A percentile compares a stretch with the other conserved stretches of the same genome.
Evolutionary conservation across 1,140 invertebrate genomes (phyloP).

Genomic region (Caenorhabditis tropicalis): DNA sequence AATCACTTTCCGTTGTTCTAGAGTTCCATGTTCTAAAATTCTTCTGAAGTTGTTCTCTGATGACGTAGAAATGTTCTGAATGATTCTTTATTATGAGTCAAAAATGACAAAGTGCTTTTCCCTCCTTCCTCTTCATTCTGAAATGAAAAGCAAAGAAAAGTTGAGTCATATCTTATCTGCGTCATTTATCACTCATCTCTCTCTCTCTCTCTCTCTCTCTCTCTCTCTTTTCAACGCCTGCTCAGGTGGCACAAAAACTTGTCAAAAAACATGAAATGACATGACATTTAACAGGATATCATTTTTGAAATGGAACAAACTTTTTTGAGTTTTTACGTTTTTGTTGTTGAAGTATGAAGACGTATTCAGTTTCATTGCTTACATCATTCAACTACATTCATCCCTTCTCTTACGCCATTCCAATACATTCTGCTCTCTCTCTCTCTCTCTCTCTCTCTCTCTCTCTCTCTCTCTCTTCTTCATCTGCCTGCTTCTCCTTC

Average conservation of each 20-base stretch:
- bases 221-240: background rate
- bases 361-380: background rate
- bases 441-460: too few species aligned
- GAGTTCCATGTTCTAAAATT: background rate
- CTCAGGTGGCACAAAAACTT: conserved; percentile 27
- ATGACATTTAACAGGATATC: background rate
- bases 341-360: background rate
- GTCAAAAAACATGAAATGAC: conserved; percentile 21
- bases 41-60: background rate
- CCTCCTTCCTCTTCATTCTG: background rate
- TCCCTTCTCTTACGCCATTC: background rate
- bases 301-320: background rate
- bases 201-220: background rate
- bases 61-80: background rate
- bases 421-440: background rate
- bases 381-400: conserved; percentile 21
- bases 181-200: background rate
- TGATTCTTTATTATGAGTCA: conserved; percentile 15
- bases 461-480: too few species aligned
- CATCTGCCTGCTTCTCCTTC: too few species aligned
- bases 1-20: background rate
- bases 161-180: conserved; percentile 38
- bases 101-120: background rate
- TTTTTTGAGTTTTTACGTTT: background rate
- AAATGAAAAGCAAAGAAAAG: conserved; percentile 1